Conservation (phyloP, 2,888 invertebrate genomes). For the Lasioglossum calceatum region DNA sequence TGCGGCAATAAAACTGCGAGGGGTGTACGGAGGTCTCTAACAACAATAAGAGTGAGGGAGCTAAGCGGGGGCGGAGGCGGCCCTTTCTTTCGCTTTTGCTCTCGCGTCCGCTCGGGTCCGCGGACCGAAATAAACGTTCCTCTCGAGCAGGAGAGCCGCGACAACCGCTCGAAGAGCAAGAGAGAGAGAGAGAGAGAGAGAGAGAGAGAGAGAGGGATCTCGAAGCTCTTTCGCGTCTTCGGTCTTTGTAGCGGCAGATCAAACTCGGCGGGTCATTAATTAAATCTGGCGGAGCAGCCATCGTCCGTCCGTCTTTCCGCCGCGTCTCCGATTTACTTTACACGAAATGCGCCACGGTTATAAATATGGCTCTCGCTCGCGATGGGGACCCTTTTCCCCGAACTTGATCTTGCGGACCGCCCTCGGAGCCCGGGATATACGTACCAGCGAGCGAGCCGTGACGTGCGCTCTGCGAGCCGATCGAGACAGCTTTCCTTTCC, state of each 20-base stretch:
- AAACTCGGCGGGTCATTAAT: conserved; percentile 83
- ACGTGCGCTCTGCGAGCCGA: conserved; percentile 38
- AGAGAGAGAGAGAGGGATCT: not conserved
- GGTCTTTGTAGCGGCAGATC: conserved; percentile 82
- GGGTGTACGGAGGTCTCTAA: conserved; percentile 49
- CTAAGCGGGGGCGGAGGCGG: conserved; percentile 26
- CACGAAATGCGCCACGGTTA: conserved; percentile 75
- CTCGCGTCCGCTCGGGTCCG: conserved; percentile 20
- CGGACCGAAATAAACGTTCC: conserved; percentile 66
- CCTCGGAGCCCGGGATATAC: conserved; percentile 62
- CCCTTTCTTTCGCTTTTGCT: conserved; percentile 49
- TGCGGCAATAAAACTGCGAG: conserved; percentile 36
- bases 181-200: not conserved
- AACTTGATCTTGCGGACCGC: conserved; percentile 74
- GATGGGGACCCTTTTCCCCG: conserved; percentile 76
- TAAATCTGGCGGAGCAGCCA: conserved; percentile 82
- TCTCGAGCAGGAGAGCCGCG: conserved; percentile 19
- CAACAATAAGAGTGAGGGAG: conserved; percentile 49
- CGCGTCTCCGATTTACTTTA: conserved; percentile 76
- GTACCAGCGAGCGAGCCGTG: conserved; percentile 21
- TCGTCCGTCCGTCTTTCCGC: conserved; percentile 71
- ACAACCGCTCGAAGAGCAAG: conserved; percentile 22
- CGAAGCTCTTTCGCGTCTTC: conserved; percentile 55
- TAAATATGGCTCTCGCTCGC: conserved; percentile 72
- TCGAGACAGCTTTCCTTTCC: conserved; percentile 40